Percentiles rank a stretch among this genome's conserved stretches.
Conservation (phyloP, 2,113 vertebrate species). For the Gallinago media region DNA sequence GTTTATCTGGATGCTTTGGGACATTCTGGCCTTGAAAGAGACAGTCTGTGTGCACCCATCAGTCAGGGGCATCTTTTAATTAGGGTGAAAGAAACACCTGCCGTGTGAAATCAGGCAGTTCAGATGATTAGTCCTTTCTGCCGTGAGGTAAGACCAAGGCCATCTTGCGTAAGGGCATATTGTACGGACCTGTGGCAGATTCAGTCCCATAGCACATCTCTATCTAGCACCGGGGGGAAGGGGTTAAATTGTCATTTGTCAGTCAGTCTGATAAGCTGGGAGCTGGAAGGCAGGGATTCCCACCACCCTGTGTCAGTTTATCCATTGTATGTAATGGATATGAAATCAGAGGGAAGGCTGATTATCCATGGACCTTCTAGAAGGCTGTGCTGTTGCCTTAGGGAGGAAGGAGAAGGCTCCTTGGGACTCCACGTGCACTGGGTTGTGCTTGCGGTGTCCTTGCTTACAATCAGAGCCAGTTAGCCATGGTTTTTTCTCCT, state of each 20-base stretch:
- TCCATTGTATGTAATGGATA: not conserved
- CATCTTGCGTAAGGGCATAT: accelerated
- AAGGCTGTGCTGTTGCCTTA: not conserved
- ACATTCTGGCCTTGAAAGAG: not conserved
- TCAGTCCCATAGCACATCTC: accelerated
- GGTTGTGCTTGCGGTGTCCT: not conserved
- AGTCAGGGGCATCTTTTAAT: not conserved
- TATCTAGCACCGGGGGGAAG: accelerated
- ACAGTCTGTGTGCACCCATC: not conserved
- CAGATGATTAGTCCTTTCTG: not conserved
- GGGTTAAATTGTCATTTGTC: accelerated
- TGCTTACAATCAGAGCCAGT: not conserved
- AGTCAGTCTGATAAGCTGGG: not conserved
- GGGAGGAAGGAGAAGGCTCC: not conserved
- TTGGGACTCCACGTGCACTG: accelerated
- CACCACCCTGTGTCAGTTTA: not conserved
- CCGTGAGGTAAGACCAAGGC: not conserved
- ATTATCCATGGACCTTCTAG: not conserved
- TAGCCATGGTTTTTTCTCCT: not conserved
- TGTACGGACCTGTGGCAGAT: not conserved
- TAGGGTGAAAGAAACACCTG: not conserved
- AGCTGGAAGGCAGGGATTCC: not conserved
- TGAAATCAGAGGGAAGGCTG: not conserved
- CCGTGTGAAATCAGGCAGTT: not conserved
- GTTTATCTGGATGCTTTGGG: not conserved